Percentiles rank a stretch among this genome's conserved stretches.
Conservation (phyloP, 2,113 vertebrate genomes). For the Calonectris borealis region DNA sequence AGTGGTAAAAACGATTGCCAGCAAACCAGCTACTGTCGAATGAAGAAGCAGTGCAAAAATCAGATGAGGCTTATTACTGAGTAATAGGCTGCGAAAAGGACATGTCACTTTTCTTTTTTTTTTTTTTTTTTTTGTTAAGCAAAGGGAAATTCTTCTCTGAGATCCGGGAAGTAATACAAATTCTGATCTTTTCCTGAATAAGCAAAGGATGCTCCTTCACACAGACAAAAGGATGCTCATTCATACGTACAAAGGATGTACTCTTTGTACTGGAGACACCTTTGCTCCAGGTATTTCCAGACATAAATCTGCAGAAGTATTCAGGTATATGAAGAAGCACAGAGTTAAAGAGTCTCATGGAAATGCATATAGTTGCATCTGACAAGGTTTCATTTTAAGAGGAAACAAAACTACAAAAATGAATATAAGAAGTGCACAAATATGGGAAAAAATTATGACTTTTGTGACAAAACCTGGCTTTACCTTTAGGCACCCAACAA, state of each 20-base stretch:
- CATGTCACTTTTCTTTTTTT: neutral
- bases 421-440: neutral
- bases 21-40: neutral
- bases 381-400: neutral
- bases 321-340: neutral
- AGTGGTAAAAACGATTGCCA: neutral
- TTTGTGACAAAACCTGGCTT: neutral
- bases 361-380: neutral
- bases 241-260: neutral
- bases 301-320: neutral
- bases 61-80: conserved; percentile 30
- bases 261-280: neutral
- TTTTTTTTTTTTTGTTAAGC: neutral
- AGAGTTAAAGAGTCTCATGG: neutral
- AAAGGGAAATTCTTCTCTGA: conserved; percentile 1
- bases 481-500: neutral
- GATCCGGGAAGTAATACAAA: neutral
- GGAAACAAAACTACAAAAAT: neutral
- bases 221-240: neutral
- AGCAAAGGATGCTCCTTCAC: neutral
- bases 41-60: neutral
- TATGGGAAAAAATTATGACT: rapidly evolving
- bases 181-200: conserved; percentile 2
- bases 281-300: neutral
- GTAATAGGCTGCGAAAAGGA: neutral